Evolutionary conservation across 2,888 invertebrate genomes (phyloP).

Genomic region (Drosophila neutralis): DNA sequence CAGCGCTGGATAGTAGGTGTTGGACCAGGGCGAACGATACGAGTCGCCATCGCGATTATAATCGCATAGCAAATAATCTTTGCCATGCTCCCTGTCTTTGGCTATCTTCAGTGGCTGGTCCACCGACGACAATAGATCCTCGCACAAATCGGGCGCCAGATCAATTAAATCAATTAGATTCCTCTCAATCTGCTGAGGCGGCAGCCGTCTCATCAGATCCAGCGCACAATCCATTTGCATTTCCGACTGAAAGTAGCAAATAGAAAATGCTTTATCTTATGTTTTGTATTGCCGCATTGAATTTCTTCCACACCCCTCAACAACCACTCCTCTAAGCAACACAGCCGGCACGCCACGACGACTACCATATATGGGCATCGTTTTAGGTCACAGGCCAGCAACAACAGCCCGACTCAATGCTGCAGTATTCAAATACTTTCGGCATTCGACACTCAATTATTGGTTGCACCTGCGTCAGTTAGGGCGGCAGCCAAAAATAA

Average conservation of each 20-base stretch:
- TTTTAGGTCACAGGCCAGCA: conserved; percentile 52
- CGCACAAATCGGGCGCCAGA: conserved; percentile 97
- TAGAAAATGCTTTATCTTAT: background rate
- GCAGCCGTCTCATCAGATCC: conserved; percentile 99
- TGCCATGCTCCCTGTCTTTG: conserved; percentile 96
- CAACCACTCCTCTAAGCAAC: background rate
- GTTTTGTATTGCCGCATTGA: background rate
- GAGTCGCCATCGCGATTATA: conserved; percentile 99
- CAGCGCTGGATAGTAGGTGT: conserved; percentile 98
- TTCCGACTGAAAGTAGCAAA: conserved; percentile 89
- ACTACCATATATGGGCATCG: conserved; percentile 73
- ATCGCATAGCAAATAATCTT: conserved; percentile 99
- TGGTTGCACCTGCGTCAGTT: background rate
- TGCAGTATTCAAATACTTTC: conserved; percentile 1
- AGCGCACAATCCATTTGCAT: conserved; percentile 99
- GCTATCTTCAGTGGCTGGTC: conserved; percentile 99
- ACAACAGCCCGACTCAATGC: conserved; percentile 9
- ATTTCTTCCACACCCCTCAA: background rate
- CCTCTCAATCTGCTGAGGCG: conserved; percentile 99
- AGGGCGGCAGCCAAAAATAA: conserved; percentile 32
- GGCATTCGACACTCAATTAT: background rate
- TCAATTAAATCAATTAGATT: conserved; percentile 99
- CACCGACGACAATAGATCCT: conserved; percentile 97
- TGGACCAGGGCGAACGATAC: conserved; percentile 99
- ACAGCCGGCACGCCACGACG: conserved; percentile 52